Conservation (phyloP, 2,797 vertebrate genomes). For the Acipenser ruthenus region DNA sequence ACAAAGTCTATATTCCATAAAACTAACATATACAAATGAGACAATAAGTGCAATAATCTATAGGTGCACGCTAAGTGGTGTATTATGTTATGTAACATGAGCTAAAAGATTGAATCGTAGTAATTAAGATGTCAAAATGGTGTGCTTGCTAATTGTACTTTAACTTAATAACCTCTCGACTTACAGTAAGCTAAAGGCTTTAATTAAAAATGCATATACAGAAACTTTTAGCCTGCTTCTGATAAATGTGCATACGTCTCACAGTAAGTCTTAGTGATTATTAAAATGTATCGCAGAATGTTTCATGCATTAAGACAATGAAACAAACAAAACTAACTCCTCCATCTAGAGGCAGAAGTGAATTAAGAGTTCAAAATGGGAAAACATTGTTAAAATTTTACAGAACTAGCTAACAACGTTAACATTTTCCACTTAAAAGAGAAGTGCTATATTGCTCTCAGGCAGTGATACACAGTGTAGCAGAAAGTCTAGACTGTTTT, state of each 20-base stretch:
- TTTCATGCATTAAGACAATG: not conserved
- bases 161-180: constrained; percentile 36
- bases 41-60: constrained; percentile 56
- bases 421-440: not conserved
- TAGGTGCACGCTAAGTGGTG: constrained; percentile 62
- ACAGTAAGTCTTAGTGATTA: not conserved
- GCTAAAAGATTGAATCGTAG: constrained; percentile 59
- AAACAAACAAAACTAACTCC: not conserved
- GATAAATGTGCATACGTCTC: not conserved
- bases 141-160: constrained; percentile 62
- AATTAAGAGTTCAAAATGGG: not conserved
- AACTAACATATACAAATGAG: constrained; percentile 58
- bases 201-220: not conserved
- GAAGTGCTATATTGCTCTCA: not conserved
- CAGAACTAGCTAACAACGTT: not conserved
- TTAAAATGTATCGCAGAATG: not conserved
- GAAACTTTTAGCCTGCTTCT: not conserved
- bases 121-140: constrained; percentile 71
- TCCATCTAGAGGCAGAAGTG: not conserved
- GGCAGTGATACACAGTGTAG: not conserved
- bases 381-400: not conserved
- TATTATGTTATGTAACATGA: constrained; percentile 44
- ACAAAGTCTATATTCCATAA: constrained; percentile 55
- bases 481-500: constrained; percentile 6
- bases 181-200: not conserved